Percentiles rank a stretch among this genome's conserved stretches.
Conservation (phyloP, 2,888 invertebrate genomes). For the Entomobrya multifasciata region DNA sequence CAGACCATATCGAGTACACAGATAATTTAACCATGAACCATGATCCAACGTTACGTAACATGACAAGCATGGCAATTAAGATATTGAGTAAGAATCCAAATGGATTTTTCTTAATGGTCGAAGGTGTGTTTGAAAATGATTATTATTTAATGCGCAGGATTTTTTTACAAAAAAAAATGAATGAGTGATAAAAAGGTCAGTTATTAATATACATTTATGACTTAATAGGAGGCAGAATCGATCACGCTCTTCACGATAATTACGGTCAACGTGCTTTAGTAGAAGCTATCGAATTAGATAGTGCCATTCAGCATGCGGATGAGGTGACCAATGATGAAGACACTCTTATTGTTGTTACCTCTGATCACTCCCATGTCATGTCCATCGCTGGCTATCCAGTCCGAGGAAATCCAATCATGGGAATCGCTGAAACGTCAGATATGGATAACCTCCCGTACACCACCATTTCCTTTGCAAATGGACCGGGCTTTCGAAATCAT, state of each 20-base stretch:
- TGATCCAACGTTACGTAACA: slow-evolving; percentile 88
- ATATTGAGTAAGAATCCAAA: slow-evolving; percentile 85
- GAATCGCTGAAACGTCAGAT: slow-evolving; percentile 77
- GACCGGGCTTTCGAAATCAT: slow-evolving; percentile 84
- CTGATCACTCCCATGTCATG: slow-evolving; percentile 89
- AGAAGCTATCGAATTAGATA: slow-evolving; percentile 89
- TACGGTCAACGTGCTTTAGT: slow-evolving; percentile 82
- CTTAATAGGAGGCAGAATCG: slow-evolving; percentile 81
- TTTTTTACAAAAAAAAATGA: no score
- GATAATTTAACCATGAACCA: slow-evolving; percentile 55
- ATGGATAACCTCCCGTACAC: slow-evolving; percentile 86
- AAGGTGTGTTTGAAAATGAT: no score
- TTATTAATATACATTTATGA: no score
- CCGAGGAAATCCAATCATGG: slow-evolving; percentile 35
- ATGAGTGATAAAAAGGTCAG: no score
- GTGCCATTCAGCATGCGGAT: slow-evolving; percentile 86
- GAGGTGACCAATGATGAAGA: slow-evolving; percentile 85
- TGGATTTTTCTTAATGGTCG: slow-evolving; percentile 90
- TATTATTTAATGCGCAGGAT: no score
- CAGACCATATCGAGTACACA: slow-evolving; percentile 72
- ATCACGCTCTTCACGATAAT: slow-evolving; percentile 88
- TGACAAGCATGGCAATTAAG: slow-evolving; percentile 89
- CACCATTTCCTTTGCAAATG: slow-evolving; percentile 89
- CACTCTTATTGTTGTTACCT: slow-evolving; percentile 89
- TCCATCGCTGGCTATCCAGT: slow-evolving; percentile 60